Base-by-base conservation (phyloP, 2,888 invertebrate species). In the Parnassius mnemosyne region DNA sequence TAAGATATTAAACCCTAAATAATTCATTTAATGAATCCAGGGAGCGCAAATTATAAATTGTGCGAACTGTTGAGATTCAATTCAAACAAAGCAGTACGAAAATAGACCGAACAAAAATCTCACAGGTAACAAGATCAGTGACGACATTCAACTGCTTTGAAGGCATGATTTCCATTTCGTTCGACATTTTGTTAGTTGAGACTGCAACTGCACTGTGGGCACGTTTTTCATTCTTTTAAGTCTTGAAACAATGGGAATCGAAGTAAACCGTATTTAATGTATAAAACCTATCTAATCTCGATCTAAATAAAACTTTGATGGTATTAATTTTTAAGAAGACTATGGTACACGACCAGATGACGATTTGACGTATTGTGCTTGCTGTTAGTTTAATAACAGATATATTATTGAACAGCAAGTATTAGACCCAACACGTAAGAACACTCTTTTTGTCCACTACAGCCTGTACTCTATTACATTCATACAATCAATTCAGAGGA, bases 81-180 rank as follows among this genome's bases (percentile, higher is more conserved):
- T 13, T 3, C 5, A 13, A 42, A 49, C 43, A 55, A 50, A 60
- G 50, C 12, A 43, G 43, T 11, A 13, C 10, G 16, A 20, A 20
- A 53, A 34, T 46, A 34, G 13, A 51, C 34, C 46, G 46, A 52
- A 49, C 47, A 47, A 42, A 11, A 49, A 42, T 34, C 47, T 10
- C 16, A 20, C 56, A 56, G 55, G 61, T 56, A 44, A 56, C 25
- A 55, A 56, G 46, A 61, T 61, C 13, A 61, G 52, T 25, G 16
- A 12, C 20, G 11, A 25, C 60, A 11, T 34, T 51, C 43, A 10
- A 43, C n/a, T 56, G 61, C 61, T 55, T 55, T 61, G 55, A 44
- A 55, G 10, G 56, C 61, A 61, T 56, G 55, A 61, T 61, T 53
- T 61, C 50, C 55, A 61, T 61, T 61, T 51, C 46, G 59, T 47